A percentile compares a stretch with the other conserved stretches of the same genome.
These are phyloP conservation scores for Tribolium castaneum DNA, from an alignment of 1,140 invertebrate species.

Conservation along the genomic window DNA sequence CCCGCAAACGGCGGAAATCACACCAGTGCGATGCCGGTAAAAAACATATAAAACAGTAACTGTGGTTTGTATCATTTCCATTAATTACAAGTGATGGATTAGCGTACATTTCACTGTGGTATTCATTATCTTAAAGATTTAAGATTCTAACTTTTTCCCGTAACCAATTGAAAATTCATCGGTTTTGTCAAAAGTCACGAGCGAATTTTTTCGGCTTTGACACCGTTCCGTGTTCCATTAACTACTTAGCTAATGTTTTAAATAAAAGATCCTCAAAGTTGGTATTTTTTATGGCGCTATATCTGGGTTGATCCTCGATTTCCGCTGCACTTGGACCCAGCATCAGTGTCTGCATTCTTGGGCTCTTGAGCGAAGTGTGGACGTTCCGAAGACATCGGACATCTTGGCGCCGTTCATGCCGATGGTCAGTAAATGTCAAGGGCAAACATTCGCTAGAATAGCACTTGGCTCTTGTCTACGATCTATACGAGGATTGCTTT, in stretches of 20 bases:
- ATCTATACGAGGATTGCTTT: conserved; percentile 40
- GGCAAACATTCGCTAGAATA: conserved; percentile 45
- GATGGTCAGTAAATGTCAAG: conserved; percentile 47
- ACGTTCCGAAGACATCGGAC: conserved; percentile 44
- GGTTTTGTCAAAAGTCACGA: not conserved
- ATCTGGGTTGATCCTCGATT: not conserved
- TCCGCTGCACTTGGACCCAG: not conserved
- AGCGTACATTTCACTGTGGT: not conserved
- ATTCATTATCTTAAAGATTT: not conserved
- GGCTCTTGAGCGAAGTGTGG: conserved; percentile 26
- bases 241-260: no score
- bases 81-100: not conserved
- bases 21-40: not conserved
- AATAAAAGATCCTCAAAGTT: no score
- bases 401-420: conserved; percentile 41
- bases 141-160: no score
- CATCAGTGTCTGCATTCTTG: conserved; percentile 10
- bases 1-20: not conserved
- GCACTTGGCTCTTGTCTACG: conserved; percentile 36
- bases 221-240: not conserved
- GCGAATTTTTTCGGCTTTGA: not conserved
- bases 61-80: not conserved
- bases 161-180: not conserved
- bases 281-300: not conserved
- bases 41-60: not conserved